Evolutionary conservation across 2,888 invertebrate species (phyloP), one percentile per base, ranked within the genome.

Genomic region (Dolomedes plantarius): DNA sequence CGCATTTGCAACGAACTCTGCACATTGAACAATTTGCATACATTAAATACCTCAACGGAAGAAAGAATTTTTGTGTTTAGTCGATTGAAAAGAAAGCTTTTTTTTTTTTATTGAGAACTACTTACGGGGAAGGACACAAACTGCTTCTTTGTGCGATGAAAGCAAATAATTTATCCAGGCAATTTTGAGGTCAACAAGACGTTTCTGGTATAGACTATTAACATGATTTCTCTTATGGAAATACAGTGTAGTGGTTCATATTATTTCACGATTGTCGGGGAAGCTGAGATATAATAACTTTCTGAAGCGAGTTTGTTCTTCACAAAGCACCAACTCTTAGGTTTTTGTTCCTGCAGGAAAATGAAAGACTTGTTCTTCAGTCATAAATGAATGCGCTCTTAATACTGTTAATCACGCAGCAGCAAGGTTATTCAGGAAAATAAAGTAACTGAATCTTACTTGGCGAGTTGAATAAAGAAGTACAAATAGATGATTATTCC

Each of bases 11-110:
- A 56, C 56, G 56, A 56, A 19, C 23, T n/a, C 5, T 56, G 19
- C 28, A 36, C 80, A 73, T 46, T 65, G 27, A 13, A 32, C 46
- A 67, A 73, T 80, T 65, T 80, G 65, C 67, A 80, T 80, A 73
- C 46, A 67, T 65, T 72, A 73, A 73, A 73, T 73, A 80, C 36
- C 64, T 28, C 50, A 19, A 27, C 19, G 28, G 68, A 80, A 65
- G 39, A 65, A 80, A 65, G 31, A 73, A 80, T 50, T 73, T 80
- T 73, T 80, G 73, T 73, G 29, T 23, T 13, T 41, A 36, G 65
- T 23, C 31, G 32, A 32, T 32, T 69, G 29, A 23, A 39, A 39
- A 67, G 36, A 32, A 39, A 16, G 27, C n/a, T 73, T 73, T 73
- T n/a, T n/a, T n/a, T n/a, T n/a, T n/a, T n/a, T 68, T 80, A 46